Base-by-base conservation (phyloP, 2,888 invertebrate genomes). In the Leptura quadrifasciata region DNA sequence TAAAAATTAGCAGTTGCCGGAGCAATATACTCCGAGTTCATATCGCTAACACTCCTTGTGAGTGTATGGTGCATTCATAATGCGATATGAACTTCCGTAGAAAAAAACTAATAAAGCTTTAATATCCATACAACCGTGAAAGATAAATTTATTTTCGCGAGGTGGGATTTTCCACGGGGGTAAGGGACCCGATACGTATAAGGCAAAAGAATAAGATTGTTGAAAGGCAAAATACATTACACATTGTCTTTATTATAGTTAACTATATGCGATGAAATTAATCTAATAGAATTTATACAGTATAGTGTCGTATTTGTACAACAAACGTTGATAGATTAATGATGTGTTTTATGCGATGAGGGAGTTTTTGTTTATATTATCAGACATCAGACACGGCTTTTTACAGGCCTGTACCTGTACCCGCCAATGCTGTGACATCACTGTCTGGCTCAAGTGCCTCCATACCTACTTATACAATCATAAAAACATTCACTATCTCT, bases 61-160 rank as follows among this genome's bases (percentile, higher is more conserved):
- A 75, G 73, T 71, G 71, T 75, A 76, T 71, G 74, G 52, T 39
- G 63, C 76, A 68, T 76, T 76, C 73, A 78, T 78, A 75, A 79
- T 73, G 74, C 63, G 57, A 69, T 74, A 58, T 58, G 65, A 55
- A 52, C 60, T 67, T 72, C 67, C 57, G 64, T 67, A 72, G 63
- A 74, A 77, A 72, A n/a, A 79, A 79, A 76, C 75, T 76, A 78
- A 79, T 79, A 78, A 78, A 73, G 79, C 76, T 72, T 76, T 76
- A 75, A 76, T 74, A 78, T 70, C 73, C 76, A 77, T 72, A 75
- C 74, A 76, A 75, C 77, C 79, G 65, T 79, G 77, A 72, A 78
- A 76, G 76, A 79, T 79, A 75, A 76, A 76, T 79, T 79, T 60
- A 76, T 78, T 73, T 79, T 76, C 75, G 54, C 39, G 69, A 63